A percentile compares a stretch with the other conserved stretches of the same genome.
Evolutionary conservation across 92 coral and sea anemone genomes (phyloP).

Genomic region (Pocillopora grandis): DNA sequence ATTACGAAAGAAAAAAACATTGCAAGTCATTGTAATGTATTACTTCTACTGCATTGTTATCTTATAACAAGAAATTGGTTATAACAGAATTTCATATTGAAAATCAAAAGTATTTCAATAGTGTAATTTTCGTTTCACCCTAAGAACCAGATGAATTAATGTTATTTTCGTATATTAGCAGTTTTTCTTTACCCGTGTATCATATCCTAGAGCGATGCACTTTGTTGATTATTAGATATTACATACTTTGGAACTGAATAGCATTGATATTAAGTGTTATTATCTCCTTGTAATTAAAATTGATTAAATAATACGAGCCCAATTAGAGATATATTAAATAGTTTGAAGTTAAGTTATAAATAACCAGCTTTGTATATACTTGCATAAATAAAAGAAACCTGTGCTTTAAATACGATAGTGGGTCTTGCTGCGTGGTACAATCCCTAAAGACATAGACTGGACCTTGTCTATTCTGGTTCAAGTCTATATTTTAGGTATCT

Average conservation of each 20-base stretch:
- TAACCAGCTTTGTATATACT: conserved; percentile 3
- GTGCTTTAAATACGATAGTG: background rate
- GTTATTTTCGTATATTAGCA: background rate
- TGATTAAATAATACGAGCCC: background rate
- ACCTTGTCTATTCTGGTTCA: too few species aligned
- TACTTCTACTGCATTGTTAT: background rate
- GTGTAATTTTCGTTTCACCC: background rate
- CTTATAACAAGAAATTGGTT: background rate
- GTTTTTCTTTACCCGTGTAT: background rate
- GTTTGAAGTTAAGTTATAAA: background rate
- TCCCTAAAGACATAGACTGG: background rate
- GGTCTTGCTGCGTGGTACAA: background rate
- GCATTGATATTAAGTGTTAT: background rate
- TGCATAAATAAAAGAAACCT: conserved; percentile 2
- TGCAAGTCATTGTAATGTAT: background rate
- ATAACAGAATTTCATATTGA: conserved; percentile 19
- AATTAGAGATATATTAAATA: background rate
- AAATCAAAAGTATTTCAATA: background rate
- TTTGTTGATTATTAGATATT: background rate
- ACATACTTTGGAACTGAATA: background rate
- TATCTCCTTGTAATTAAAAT: background rate
- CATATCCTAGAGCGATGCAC: background rate
- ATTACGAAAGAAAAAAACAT: too few species aligned
- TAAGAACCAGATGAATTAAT: background rate
- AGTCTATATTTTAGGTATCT: background rate